Conservation (phyloP, 1,140 invertebrate species). For the Listronotus oregonensis region DNA sequence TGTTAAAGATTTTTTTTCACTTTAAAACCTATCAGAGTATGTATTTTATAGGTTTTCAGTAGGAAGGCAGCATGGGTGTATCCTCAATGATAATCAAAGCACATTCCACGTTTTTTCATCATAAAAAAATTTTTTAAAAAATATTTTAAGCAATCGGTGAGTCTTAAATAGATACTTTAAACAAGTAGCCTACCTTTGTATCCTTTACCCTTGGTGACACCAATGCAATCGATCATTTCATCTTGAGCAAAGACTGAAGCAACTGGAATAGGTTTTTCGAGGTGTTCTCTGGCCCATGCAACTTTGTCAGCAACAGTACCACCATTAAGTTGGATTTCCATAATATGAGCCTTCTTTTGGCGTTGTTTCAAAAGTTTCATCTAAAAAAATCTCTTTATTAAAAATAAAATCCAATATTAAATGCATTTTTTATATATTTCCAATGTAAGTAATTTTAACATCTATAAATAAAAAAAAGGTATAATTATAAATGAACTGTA, state of each 20-base stretch:
- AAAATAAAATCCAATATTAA: no score
- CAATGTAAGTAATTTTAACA: no score
- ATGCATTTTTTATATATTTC: no score
- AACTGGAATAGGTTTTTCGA: constrained; percentile 93
- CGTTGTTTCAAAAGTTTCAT: constrained; percentile 97
- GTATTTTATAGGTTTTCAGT: constrained; percentile 58
- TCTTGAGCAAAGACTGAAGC: constrained; percentile 91
- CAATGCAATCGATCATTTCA: constrained; percentile 99
- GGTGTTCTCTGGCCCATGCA: constrained; percentile 93
- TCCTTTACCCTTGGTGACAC: constrained; percentile 99
- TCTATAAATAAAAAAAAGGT: no score
- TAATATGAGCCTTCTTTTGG: constrained; percentile 99
- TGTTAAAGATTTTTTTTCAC: no score
- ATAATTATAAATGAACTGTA: constrained; percentile 57
- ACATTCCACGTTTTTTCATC: constrained; percentile 65
- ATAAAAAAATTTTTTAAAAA: constrained; percentile 43
- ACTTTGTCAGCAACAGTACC: constrained; percentile 95
- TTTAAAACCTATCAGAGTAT: no score
- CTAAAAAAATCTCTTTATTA: constrained; percentile 57
- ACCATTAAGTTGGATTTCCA: constrained; percentile 99
- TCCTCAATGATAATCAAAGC: constrained; percentile 60
- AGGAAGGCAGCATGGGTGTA: constrained; percentile 73
- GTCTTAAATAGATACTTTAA: no score
- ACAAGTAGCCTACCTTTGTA: constrained; percentile 81
- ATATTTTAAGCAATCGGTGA: no score